Base-by-base conservation (phyloP, 2,888 invertebrate genomes). In the Morpho helenor region DNA sequence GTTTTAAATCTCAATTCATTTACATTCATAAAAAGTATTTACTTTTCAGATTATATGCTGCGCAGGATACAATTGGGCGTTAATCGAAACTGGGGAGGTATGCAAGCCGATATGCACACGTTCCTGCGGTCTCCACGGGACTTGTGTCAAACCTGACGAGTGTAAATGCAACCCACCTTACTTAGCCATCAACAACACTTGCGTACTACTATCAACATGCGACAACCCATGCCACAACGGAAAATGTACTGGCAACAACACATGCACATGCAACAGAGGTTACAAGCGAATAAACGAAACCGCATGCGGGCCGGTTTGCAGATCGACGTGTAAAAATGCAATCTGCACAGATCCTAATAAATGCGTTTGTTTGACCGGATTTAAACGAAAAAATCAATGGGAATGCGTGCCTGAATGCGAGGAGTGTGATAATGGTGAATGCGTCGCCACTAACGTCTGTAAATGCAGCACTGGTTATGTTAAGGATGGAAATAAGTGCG, bases 351-450 rank as follows among this genome's bases (percentile, higher is more conserved):
- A 73, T 0, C 85, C 85, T 0, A 71, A 82, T 1, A 67, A 69
- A 10, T 91, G 91, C 48, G 66, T 68, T 7, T 91, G 91, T 61
- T 70, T 79, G 40, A 66, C 66, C 23, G 90, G 87, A 1, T 89
- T 81, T 57, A 57, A 40, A 43, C 53, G 44, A 42, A 49, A 87
- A 59, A 63, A 66, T 10, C 50, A 60, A 64, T 62, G 66, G 65
- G 54, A 52, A 43, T 69, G 69, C 41, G 52, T 45, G 7, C 62
- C 68, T 1, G 41, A 50, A 9, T 69, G 70, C 52, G 52, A 56
- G 10, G 49, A 57, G 16, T 71, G 71, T 47, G 45, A 66, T 3
- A 71, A 82, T 56, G 78, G 79, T 4, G 60, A 57, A 16, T 91
- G 92, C 59, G 65, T 76, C 4, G 80, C 72, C 0, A 84, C 85